These are phyloP conservation scores for Melitaea athalia DNA, from an alignment of 2,888 invertebrate genomes.

Conservation along the genomic window DNA sequence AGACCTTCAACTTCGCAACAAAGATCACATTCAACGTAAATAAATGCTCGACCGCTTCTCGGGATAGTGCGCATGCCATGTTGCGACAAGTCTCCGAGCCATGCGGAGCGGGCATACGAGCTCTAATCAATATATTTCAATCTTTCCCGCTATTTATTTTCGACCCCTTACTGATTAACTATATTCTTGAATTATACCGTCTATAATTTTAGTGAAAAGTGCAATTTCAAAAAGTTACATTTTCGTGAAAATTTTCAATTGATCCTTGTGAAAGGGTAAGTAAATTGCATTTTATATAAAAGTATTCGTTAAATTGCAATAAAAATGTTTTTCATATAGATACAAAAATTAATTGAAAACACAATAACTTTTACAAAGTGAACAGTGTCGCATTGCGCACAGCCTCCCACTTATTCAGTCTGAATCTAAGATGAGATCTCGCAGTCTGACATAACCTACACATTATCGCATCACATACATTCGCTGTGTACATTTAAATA, in stretches of 20 bases:
- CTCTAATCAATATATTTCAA: conserved; percentile 56
- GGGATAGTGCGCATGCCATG: conserved; percentile 47
- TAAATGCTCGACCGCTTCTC: conserved; percentile 30
- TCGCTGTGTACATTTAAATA: conserved; percentile 24
- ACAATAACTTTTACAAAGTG: conserved; percentile 44
- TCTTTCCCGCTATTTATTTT: conserved; percentile 47
- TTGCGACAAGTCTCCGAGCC: conserved; percentile 41
- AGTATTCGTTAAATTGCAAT: not conserved
- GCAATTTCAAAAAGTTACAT: not conserved
- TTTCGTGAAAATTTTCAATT: not conserved
- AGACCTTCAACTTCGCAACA: conserved; percentile 35
- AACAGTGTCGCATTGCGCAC: conserved; percentile 79
- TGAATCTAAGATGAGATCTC: conserved; percentile 72
- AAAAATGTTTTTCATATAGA: not conserved
- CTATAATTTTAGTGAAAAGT: not conserved
- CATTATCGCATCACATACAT: conserved; percentile 37
- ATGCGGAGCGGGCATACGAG: conserved; percentile 46
- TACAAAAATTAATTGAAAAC: conserved; percentile 15
- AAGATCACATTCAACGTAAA: conserved; percentile 29
- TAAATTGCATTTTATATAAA: conserved; percentile 3
- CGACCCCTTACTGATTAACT: conserved; percentile 9
- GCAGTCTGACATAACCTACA: conserved; percentile 70
- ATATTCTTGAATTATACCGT: not conserved
- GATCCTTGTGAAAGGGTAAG: conserved; percentile 6
- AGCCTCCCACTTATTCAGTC: conserved; percentile 74